Evolutionary conservation across 1,140 invertebrate genomes (phyloP).

Genomic region (Epicauta chinensis): DNA sequence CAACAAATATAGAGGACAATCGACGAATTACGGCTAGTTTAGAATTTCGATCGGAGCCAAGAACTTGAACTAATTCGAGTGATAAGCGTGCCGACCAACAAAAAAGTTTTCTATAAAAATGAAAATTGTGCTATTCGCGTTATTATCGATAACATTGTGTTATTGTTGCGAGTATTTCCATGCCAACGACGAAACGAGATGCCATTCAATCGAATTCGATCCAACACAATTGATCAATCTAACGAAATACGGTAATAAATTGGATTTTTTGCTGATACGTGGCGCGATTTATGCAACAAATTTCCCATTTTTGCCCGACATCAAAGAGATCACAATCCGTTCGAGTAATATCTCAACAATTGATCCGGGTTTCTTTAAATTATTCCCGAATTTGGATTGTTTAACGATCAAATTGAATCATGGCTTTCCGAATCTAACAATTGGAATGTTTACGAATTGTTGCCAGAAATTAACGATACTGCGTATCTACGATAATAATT

Average conservation of each 20-base stretch:
- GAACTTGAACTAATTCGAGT: no score
- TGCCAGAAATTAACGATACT: slow-evolving; percentile 6
- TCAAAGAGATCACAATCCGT: background rate
- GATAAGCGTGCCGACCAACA: no score
- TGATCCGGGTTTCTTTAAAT: slow-evolving; percentile 3
- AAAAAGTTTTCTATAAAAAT: no score
- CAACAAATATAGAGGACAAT: no score
- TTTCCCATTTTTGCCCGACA: background rate
- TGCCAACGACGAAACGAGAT: slow-evolving; percentile 3
- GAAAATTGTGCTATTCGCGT: no score
- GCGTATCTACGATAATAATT: slow-evolving; percentile 4
- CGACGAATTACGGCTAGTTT: no score
- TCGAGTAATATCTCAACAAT: slow-evolving; percentile 9
- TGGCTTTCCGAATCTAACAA: slow-evolving; percentile 9
- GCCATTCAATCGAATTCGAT: slow-evolving; percentile 6
- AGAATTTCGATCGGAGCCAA: no score
- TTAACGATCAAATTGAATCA: slow-evolving; percentile 9
- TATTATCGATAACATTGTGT: no score
- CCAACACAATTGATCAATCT: background rate
- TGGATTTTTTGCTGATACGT: slow-evolving; percentile 1
- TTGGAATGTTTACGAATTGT: background rate
- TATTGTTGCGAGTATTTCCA: slow-evolving; percentile 2
- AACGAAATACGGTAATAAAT: slow-evolving; percentile 3
- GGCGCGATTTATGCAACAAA: slow-evolving; percentile 1
- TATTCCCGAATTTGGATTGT: slow-evolving; percentile 6